These are phyloP conservation scores for Stratiolaelaps scimitus DNA, from an alignment of 1,140 invertebrate species.

Conservation along the genomic window DNA sequence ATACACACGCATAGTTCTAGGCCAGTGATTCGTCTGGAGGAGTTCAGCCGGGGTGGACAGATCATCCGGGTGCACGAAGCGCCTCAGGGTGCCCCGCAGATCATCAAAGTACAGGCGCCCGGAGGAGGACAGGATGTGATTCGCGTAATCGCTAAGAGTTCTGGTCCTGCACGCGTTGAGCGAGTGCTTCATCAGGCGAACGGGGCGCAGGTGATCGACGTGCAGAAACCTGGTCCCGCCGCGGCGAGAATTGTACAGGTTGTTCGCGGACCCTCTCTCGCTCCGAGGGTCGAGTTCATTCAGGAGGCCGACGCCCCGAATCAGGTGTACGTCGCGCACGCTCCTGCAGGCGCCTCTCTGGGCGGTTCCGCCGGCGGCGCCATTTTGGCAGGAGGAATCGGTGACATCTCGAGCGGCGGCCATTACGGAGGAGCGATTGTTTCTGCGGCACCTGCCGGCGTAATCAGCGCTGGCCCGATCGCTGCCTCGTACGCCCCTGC, in stretches of 20 bases:
- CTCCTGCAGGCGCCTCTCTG: too few species aligned
- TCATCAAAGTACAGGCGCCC: not conserved
- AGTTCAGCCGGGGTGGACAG: slow-evolving; percentile 1
- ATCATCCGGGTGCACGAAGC: slow-evolving; percentile 25
- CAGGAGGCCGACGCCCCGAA: not conserved
- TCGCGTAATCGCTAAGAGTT: not conserved
- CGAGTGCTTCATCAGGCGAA: not conserved
- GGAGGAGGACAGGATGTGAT: slow-evolving; percentile 2
- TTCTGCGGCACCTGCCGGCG: too few species aligned
- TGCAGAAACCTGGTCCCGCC: slow-evolving; percentile 8
- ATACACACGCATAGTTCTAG: not conserved
- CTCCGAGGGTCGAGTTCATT: slow-evolving; percentile 2
- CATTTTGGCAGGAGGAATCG: too few species aligned
- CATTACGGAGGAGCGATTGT: too few species aligned
- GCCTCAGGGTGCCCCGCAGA: slow-evolving; percentile 3
- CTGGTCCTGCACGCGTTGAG: slow-evolving; percentile 10
- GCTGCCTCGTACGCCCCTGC: too few species aligned
- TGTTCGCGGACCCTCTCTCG: not conserved
- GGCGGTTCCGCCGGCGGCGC: too few species aligned
- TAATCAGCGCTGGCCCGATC: too few species aligned
- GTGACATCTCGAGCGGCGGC: too few species aligned
- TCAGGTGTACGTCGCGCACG: slow-evolving; percentile 14
- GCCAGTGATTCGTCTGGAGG: slow-evolving; percentile 12
- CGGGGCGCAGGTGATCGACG: not conserved
- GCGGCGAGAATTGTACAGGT: slow-evolving; percentile 3